Percentiles rank a stretch among this genome's conserved stretches.
Evolutionary conservation across 2,113 vertebrate species (phyloP).

Genomic region (Oncorhynchus kisutch): DNA sequence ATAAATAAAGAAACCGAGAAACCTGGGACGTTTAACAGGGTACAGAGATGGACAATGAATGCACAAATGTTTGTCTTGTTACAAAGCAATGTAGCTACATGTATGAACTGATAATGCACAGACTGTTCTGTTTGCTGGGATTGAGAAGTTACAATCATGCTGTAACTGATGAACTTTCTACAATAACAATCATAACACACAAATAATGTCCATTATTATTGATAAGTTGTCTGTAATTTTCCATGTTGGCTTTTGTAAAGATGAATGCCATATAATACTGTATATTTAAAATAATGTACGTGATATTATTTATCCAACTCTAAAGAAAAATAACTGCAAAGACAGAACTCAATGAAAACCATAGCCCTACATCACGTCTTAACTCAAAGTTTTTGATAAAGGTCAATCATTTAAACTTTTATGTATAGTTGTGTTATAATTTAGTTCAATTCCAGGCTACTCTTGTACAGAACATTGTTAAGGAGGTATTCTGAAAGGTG

Average conservation of each 20-base stretch:
- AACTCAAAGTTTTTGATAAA: not conserved
- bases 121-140: not conserved
- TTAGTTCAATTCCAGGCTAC: not conserved
- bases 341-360: not conserved
- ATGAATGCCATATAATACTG: not conserved
- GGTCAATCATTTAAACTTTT: not conserved
- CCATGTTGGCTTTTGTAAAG: slow-evolving; percentile 12
- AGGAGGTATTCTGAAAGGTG: not conserved
- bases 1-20: not conserved
- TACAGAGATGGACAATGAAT: slow-evolving; percentile 26
- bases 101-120: not conserved
- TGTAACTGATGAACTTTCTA: slow-evolving; percentile 21
- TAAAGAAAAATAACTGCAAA: not conserved
- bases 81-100: not conserved
- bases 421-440: not conserved
- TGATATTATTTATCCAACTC: not conserved
- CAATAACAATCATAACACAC: slow-evolving; percentile 22
- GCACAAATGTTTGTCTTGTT: slow-evolving; percentile 1
- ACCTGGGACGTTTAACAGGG: slow-evolving; percentile 22
- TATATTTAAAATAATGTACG: not conserved
- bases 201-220: slow-evolving; percentile 2
- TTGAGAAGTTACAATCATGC: slow-evolving; percentile 25
- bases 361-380: not conserved
- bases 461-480: not conserved
- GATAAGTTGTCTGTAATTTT: slow-evolving; percentile 5